These are phyloP conservation scores for Glaucomys volans DNA, from an alignment of 2,113 vertebrate species.

Conservation along the genomic window DNA sequence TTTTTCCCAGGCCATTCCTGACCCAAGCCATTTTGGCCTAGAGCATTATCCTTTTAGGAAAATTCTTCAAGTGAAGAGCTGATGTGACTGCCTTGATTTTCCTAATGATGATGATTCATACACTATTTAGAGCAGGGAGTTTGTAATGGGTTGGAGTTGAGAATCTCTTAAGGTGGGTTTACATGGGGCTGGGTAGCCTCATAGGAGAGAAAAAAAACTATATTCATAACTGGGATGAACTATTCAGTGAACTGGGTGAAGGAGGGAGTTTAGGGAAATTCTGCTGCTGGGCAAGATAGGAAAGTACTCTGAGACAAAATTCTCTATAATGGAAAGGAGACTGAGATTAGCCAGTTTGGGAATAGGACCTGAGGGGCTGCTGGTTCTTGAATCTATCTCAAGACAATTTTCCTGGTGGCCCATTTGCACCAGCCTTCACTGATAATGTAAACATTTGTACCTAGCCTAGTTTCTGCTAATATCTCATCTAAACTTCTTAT, in stretches of 20 bases:
- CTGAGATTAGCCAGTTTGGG: neutral
- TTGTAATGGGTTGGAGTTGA: neutral
- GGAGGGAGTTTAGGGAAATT: neutral
- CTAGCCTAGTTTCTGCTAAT: neutral
- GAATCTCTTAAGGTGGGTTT: neutral
- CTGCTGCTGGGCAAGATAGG: neutral
- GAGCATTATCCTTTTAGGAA: neutral
- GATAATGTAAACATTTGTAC: neutral
- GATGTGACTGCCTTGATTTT: neutral
- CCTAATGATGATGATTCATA: neutral
- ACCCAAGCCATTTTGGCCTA: neutral
- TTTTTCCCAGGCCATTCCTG: neutral
- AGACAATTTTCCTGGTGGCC: neutral
- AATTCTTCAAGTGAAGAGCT: neutral
- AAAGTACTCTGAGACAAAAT: neutral
- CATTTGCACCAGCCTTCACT: neutral
- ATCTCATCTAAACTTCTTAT: neutral
- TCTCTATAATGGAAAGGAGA: neutral
- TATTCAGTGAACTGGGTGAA: neutral
- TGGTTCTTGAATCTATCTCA: neutral
- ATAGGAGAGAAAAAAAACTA: neutral
- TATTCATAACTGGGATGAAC: neutral
- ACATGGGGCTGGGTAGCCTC: neutral
- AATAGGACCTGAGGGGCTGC: neutral
- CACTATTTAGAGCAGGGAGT: neutral